phyloP scores from a whole-genome alignment of 1,140 invertebrate genomes.

The Drosophila aff. region DNA sequence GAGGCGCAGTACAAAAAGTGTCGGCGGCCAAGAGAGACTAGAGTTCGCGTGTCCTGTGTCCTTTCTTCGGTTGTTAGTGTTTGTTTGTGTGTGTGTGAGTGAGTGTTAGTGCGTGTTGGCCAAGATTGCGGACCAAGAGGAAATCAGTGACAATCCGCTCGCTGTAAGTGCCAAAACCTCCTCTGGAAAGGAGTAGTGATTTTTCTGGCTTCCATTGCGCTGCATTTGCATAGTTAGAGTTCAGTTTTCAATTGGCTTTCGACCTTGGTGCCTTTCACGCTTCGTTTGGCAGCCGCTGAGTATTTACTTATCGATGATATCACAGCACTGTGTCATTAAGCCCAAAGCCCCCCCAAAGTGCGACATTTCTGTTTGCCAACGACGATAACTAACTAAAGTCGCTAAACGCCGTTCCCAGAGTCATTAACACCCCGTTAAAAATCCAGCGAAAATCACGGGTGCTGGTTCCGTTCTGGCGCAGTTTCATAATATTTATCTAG shows the following conservation, averaged over 20 bases:
- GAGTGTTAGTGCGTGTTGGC: conserved; percentile 9
- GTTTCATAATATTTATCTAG: conserved; percentile 77
- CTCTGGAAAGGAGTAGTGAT: neutral
- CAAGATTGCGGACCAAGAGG: conserved; percentile 68
- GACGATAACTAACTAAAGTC: conserved; percentile 50
- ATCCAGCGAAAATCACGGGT: conserved; percentile 39
- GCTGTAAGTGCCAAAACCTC: conserved; percentile 57
- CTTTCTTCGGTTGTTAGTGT: neutral
- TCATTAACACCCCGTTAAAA: conserved; percentile 55
- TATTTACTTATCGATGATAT: conserved; percentile 55
- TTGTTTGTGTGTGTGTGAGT: conserved; percentile 2
- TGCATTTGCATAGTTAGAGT: conserved; percentile 24
- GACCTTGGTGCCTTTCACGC: conserved; percentile 65
- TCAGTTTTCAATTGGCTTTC: conserved; percentile 27
- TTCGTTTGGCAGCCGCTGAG: conserved; percentile 61
- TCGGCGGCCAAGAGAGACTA: conserved; percentile 20
- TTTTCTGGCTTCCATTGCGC: conserved; percentile 14
- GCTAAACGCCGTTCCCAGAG: conserved; percentile 50
- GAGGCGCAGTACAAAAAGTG: conserved; percentile 58
- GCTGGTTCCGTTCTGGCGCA: conserved; percentile 11
- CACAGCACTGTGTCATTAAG: conserved; percentile 43
- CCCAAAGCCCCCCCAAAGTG: conserved; percentile 29
- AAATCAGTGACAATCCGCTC: conserved; percentile 54
- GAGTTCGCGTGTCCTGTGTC: conserved; percentile 6
- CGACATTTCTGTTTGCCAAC: conserved; percentile 41